These are phyloP conservation scores for Schrankia costaestrigalis DNA, from an alignment of 2,888 invertebrate genomes.

Conservation along the genomic window DNA sequence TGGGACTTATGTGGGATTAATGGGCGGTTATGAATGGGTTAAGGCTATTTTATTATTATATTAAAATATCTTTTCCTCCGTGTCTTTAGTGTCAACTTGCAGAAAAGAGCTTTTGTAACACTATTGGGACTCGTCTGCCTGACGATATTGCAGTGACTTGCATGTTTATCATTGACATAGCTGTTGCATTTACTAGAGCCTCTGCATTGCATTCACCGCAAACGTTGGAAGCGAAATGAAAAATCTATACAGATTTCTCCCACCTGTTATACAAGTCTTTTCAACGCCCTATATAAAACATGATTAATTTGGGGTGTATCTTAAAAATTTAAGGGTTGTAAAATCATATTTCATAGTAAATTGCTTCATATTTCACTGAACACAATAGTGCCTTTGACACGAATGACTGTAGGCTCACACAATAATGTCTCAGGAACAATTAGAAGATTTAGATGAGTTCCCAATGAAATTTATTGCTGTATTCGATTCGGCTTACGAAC, in stretches of 20 bases:
- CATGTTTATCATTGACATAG: too few relatives aligned
- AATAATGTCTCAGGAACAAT: conserved; percentile 53
- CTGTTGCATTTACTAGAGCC: too few relatives aligned
- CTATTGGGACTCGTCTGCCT: too few relatives aligned
- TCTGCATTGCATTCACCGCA: too few relatives aligned
- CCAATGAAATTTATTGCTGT: conserved; percentile 27
- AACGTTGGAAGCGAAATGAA: background rate
- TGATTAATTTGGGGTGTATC: conserved; percentile 36
- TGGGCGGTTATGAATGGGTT: too few relatives aligned
- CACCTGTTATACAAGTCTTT: conserved; percentile 5
- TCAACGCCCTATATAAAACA: conserved; percentile 12
- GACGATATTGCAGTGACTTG: too few relatives aligned
- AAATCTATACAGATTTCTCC: background rate
- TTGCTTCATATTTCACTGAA: conserved; percentile 43
- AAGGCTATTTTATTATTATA: too few relatives aligned
- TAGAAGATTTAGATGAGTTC: conserved; percentile 55
- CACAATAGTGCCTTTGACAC: conserved; percentile 39
- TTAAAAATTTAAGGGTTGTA: conserved; percentile 38
- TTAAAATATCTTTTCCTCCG: too few relatives aligned
- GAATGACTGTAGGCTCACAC: conserved; percentile 33
- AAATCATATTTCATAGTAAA: conserved; percentile 48
- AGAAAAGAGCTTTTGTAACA: too few relatives aligned
- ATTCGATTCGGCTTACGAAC: conserved; percentile 18
- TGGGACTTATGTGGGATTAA: too few relatives aligned
- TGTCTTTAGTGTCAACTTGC: too few relatives aligned